Percentiles rank a stretch among this genome's conserved stretches.
Conservation (phyloP, 2,888 invertebrate genomes). For the Tachina grossa region DNA sequence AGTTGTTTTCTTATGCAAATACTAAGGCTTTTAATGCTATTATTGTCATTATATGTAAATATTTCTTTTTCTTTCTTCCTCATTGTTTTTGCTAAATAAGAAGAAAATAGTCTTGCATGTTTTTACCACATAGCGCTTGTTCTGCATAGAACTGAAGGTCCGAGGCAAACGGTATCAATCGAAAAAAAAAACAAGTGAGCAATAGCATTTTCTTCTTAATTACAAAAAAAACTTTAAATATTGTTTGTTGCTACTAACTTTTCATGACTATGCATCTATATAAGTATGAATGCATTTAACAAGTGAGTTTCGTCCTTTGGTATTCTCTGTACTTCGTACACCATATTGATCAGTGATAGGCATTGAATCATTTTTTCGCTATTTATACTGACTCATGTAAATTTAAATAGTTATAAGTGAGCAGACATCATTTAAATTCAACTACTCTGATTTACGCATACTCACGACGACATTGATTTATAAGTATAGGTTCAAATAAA, state of each 20-base stretch:
- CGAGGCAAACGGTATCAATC: neutral
- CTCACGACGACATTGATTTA: too few species aligned
- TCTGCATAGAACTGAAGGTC: too few species aligned
- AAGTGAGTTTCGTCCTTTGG: neutral
- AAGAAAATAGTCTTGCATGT: conserved; percentile 15
- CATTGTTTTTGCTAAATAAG: neutral
- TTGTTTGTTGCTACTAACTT: neutral
- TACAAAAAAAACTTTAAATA: neutral
- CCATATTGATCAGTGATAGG: too few species aligned
- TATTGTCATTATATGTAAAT: conserved; percentile 49
- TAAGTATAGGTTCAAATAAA: too few species aligned
- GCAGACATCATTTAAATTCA: too few species aligned
- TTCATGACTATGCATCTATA: neutral
- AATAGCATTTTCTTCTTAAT: neutral
- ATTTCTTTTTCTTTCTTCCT: neutral
- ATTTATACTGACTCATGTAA: too few species aligned
- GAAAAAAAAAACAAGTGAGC: neutral
- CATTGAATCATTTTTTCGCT: too few species aligned
- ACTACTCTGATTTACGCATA: too few species aligned
- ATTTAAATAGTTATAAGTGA: too few species aligned
- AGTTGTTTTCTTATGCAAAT: conserved; percentile 19
- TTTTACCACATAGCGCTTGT: neutral
- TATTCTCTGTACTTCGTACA: neutral
- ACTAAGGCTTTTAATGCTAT: conserved; percentile 29
- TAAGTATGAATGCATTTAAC: neutral